These are phyloP conservation scores for Ichneumon xanthorius DNA, from an alignment of 2,888 invertebrate species.

Conservation along the genomic window DNA sequence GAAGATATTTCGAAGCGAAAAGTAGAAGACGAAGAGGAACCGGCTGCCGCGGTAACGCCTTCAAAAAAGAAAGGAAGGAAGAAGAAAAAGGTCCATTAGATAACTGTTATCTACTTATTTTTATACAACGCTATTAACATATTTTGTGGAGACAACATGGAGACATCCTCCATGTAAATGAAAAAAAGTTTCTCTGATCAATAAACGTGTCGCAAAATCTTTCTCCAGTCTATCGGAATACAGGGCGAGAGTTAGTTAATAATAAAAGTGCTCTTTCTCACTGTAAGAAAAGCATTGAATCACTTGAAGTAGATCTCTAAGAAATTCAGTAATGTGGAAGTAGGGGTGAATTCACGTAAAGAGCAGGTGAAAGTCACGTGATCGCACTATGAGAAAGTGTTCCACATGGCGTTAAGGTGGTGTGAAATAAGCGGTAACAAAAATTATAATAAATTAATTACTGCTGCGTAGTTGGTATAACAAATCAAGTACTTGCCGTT, in stretches of 20 bases:
- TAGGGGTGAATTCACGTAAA: too few species aligned
- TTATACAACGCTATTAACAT: not conserved
- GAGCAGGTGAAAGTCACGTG: too few species aligned
- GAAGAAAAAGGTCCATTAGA: constrained; percentile 59
- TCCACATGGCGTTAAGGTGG: too few species aligned
- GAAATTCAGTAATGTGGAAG: not conserved
- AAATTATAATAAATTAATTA: too few species aligned
- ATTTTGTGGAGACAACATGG: not conserved
- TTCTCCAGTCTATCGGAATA: not conserved
- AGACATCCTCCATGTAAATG: not conserved
- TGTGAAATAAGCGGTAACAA: too few species aligned
- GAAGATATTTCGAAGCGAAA: constrained; percentile 40
- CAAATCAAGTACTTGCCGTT: too few species aligned
- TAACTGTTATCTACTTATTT: not conserved
- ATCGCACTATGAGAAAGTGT: too few species aligned
- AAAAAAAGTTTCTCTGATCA: not conserved
- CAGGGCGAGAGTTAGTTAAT: not conserved
- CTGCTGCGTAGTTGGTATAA: too few species aligned
- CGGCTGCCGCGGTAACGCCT: constrained; percentile 35
- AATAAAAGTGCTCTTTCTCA: not conserved
- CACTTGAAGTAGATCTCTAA: not conserved
- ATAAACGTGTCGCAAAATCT: not conserved
- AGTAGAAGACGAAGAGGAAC: constrained; percentile 40
- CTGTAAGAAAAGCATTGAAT: too few species aligned
- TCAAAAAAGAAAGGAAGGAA: constrained; percentile 62